phyloP scores from a whole-genome alignment of 1,140 invertebrate genomes.

The Bombus polaris region DNA sequence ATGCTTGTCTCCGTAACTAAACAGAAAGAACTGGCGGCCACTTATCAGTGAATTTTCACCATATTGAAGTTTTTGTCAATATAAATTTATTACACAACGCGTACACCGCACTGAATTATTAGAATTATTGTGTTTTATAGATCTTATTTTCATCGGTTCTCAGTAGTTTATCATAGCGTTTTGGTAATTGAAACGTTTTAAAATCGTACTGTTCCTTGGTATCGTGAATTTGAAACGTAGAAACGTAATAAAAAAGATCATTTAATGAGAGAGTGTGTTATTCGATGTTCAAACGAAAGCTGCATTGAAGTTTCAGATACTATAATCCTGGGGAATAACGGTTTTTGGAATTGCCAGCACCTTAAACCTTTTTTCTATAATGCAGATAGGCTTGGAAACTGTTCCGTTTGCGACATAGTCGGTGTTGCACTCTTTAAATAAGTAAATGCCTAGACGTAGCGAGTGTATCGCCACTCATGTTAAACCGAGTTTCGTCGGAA shows the following conservation, averaged over 20 bases:
- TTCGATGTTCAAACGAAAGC: neutral
- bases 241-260: neutral
- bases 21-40: too few relatives aligned
- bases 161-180: too few relatives aligned
- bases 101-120: too few relatives aligned
- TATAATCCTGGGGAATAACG: neutral
- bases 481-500: constrained; percentile 51
- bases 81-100: too few relatives aligned
- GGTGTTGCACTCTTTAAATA: constrained; percentile 45
- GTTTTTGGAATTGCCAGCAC: neutral
- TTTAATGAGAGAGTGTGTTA: too few relatives aligned
- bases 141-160: too few relatives aligned
- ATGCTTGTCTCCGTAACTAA: too few relatives aligned
- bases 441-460: constrained; percentile 32
- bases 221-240: too few relatives aligned
- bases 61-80: too few relatives aligned
- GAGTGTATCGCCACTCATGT: constrained; percentile 48
- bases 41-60: too few relatives aligned
- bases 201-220: neutral
- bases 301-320: too few relatives aligned
- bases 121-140: too few relatives aligned
- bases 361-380: constrained; percentile 20
- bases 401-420: constrained; percentile 13
- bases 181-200: neutral
- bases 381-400: constrained; percentile 31